Evolutionary conservation across 2,797 vertebrate species (phyloP).

Genomic region (Peromyscus aztecus): DNA sequence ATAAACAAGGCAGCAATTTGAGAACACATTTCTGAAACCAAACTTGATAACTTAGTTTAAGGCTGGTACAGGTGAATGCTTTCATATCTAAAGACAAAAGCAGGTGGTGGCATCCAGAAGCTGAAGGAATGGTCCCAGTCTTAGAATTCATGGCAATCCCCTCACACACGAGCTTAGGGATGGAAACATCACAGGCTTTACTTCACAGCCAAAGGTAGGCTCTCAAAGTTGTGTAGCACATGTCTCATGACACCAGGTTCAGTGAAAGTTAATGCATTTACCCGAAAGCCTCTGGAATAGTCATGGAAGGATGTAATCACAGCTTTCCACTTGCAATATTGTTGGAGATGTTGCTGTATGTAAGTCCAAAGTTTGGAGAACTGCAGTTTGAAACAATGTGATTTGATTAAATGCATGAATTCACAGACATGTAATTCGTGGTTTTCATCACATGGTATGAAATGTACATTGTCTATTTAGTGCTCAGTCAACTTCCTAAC

Average conservation of each 20-base stretch:
- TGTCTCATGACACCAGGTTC: not conserved
- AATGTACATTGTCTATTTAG: not conserved
- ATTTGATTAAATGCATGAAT: conserved; percentile 28
- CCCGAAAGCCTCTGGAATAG: conserved; percentile 13
- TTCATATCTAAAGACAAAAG: conserved; percentile 46
- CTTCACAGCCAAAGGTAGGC: not conserved
- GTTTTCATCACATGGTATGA: conserved; percentile 11
- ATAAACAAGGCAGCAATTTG: conserved; percentile 6
- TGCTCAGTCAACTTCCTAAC: conserved; percentile 16
- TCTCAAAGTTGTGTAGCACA: not conserved
- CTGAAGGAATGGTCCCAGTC: not conserved
- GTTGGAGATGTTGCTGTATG: not conserved
- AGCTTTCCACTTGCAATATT: conserved; percentile 38
- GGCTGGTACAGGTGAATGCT: conserved; percentile 40
- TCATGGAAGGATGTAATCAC: conserved; percentile 27
- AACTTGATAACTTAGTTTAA: conserved; percentile 47
- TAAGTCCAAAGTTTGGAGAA: conserved; percentile 7
- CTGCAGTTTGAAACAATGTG: not conserved
- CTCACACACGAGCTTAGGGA: not conserved
- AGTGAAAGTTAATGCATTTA: not conserved
- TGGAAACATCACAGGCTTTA: not conserved
- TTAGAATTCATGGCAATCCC: not conserved
- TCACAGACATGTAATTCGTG: not conserved
- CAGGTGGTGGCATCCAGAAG: not conserved
- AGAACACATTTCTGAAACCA: conserved; percentile 30